Base-by-base conservation (phyloP, 2,113 vertebrate species). In the Addax nasomaculatus region DNA sequence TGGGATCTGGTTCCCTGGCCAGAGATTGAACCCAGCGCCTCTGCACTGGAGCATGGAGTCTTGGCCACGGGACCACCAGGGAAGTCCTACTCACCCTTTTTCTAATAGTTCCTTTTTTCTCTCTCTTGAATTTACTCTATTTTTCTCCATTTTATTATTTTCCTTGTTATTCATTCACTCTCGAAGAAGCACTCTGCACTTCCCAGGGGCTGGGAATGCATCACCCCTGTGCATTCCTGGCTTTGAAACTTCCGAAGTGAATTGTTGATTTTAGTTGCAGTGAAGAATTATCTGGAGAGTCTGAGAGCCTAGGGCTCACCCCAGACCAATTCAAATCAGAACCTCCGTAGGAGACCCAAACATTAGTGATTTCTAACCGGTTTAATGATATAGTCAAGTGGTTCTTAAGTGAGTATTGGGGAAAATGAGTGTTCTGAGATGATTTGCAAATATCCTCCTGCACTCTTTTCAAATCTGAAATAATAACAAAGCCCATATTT, bases 381-480 rank as follows among this genome's bases (percentile, higher is more conserved):
- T 53, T 64, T 84, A 16, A 51, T 57, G 92, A 5, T 10, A 29
- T 29, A 30, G 3, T 29, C 79, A 62, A 62, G 49, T 17, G 21
- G 62, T 93, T 93, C 62, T 70, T 91, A 88, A 62, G 33, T 89
- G 51, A 87, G 53, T 17, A 47, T 21, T 49, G 53, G 36, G 33
- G 58, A 85, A 64, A 58, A 51, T 14, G 6, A 14, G 14, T 45
- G 6, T 60, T 79, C 79, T 80, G 7, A 21, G 91, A 43, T 79
- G n/a, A 58, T 79, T 30, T 45, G 17, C 70, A 83, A 64, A 47
- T 47, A 57, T 36, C 73, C 30, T 58, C 62, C 67, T 60, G 53
- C 90, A 90, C 57, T 67, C 53, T 92, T 95, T 96, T 79, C 49
- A 96, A 87, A 67, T 21, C 21, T 70, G 47, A 95, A 83, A 95